phyloP scores from a whole-genome alignment of 2,113 vertebrate species.

The Mesocricetus auratus region DNA sequence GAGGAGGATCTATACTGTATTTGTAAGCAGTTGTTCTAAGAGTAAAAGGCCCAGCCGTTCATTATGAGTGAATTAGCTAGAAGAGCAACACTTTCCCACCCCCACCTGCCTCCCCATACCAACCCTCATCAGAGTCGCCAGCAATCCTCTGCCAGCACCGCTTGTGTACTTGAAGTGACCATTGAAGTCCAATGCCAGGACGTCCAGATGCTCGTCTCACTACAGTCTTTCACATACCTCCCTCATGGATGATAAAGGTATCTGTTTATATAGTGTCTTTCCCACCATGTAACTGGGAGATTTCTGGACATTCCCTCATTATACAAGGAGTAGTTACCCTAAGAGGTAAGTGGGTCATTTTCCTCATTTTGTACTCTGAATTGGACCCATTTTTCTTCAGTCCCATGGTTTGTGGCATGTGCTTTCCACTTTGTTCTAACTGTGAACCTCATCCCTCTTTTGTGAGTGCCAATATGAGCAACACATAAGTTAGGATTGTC shows the following conservation, averaged over 20 bases:
- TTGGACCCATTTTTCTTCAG: constrained; percentile 50
- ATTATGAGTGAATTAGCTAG: background rate
- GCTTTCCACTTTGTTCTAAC: background rate
- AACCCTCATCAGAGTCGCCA: background rate
- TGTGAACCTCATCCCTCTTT: background rate
- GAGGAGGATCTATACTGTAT: background rate
- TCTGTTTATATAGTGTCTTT: constrained; percentile 57
- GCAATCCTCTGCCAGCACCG: background rate
- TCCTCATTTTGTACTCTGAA: constrained; percentile 61
- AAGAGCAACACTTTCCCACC: background rate
- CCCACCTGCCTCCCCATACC: background rate
- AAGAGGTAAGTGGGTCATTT: constrained; percentile 64
- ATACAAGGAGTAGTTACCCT: constrained; percentile 61
- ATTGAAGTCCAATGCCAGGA: background rate
- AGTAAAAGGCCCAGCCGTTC: background rate
- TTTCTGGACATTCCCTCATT: constrained; percentile 62
- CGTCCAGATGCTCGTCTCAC: constrained; percentile 9
- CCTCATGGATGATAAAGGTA: background rate
- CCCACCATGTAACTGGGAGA: background rate
- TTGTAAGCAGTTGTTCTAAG: background rate
- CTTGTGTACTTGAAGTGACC: background rate
- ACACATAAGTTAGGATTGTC: background rate
- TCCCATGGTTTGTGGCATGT: background rate
- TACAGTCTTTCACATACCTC: constrained; percentile 41
- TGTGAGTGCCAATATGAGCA: background rate